Conservation (phyloP, 2,888 invertebrate genomes). For the Chorisops tibialis region DNA sequence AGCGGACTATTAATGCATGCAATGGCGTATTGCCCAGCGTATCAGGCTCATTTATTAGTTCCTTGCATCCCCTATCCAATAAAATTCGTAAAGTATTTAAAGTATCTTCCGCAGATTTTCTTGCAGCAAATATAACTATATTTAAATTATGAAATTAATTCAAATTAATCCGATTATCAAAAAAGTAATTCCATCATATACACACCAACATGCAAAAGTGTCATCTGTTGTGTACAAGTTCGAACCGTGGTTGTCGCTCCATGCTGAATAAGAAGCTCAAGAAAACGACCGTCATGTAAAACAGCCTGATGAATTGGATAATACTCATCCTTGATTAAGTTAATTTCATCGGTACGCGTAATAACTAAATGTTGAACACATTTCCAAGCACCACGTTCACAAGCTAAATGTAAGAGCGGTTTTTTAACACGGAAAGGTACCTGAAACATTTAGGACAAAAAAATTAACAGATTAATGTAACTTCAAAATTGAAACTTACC, state of each 20-base stretch:
- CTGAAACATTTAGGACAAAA: slow-evolving; percentile 34
- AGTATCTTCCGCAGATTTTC: slow-evolving; percentile 69
- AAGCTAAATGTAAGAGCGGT: slow-evolving; percentile 66
- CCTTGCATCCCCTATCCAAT: slow-evolving; percentile 69
- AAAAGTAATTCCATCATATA: neutral
- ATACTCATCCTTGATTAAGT: slow-evolving; percentile 70
- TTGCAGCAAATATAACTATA: slow-evolving; percentile 64
- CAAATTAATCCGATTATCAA: no score
- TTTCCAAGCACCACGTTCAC: slow-evolving; percentile 68
- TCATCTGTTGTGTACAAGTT: slow-evolving; percentile 71
- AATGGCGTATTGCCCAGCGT: slow-evolving; percentile 70
- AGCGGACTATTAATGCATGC: slow-evolving; percentile 63
- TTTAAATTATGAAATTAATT: slow-evolving; percentile 19
- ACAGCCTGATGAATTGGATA: slow-evolving; percentile 76
- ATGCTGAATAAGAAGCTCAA: slow-evolving; percentile 61
- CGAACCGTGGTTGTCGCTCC: slow-evolving; percentile 69
- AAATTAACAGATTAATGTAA: neutral
- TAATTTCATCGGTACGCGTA: slow-evolving; percentile 65
- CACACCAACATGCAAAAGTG: slow-evolving; percentile 60
- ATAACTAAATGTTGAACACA: slow-evolving; percentile 66
- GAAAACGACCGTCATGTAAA: slow-evolving; percentile 66
- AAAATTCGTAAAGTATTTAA: slow-evolving; percentile 65
- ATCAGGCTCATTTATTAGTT: slow-evolving; percentile 69
- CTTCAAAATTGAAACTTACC: slow-evolving; percentile 49
- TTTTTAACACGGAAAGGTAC: slow-evolving; percentile 58